Evolutionary conservation across 2,888 invertebrate species (phyloP).

Genomic region (Odontocolon sp.): DNA sequence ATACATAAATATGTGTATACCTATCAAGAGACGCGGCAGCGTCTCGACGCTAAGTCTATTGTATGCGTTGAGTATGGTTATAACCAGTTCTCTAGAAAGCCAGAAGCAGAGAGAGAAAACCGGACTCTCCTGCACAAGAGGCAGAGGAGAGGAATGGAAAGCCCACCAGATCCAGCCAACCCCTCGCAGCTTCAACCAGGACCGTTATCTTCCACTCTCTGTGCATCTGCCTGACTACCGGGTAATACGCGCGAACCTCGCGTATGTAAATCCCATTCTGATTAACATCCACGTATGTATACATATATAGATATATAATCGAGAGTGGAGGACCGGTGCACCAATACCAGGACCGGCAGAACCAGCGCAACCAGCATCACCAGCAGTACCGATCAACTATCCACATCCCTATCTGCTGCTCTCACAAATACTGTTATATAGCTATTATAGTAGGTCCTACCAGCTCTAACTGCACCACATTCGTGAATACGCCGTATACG

Average conservation of each 20-base stretch:
- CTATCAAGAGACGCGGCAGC: too few species aligned
- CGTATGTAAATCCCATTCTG: constrained; percentile 78
- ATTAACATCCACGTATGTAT: constrained; percentile 74
- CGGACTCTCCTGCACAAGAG: constrained; percentile 10
- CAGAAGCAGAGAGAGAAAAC: constrained; percentile 40
- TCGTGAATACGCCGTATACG: too few species aligned
- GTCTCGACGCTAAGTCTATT: too few species aligned
- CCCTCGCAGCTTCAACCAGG: constrained; percentile 61
- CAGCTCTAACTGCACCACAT: not conserved
- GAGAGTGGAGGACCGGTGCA: constrained; percentile 15
- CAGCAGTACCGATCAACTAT: constrained; percentile 33
- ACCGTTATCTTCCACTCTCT: constrained; percentile 74
- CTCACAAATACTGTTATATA: constrained; percentile 9
- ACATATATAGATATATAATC: not conserved
- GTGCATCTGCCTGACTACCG: constrained; percentile 72
- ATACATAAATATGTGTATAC: too few species aligned
- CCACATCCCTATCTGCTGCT: constrained; percentile 36
- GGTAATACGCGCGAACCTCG: constrained; percentile 70
- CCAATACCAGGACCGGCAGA: too few species aligned
- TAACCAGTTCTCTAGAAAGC: too few species aligned
- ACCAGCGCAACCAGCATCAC: not conserved
- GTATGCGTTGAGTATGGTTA: too few species aligned
- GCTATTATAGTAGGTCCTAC: constrained; percentile 18
- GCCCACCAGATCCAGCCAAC: constrained; percentile 54
- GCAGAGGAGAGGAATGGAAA: constrained; percentile 20